Conservation (phyloP, 2,113 vertebrate genomes). For the Ophthalmotilapia sp. region DNA sequence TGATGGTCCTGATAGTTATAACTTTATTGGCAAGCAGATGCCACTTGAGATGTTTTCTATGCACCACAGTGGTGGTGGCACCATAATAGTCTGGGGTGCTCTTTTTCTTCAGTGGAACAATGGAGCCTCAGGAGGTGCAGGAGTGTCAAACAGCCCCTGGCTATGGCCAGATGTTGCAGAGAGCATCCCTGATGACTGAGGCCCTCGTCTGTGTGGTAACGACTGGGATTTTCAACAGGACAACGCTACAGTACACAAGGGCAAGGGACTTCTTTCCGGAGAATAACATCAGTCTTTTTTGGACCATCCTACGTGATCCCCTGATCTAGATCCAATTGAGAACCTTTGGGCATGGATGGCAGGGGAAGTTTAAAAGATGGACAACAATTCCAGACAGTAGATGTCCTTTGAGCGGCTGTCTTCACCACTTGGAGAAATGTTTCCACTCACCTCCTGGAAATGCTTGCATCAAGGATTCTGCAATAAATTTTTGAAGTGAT, state of each 20-base stretch:
- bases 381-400: not conserved
- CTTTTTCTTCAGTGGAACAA: not conserved
- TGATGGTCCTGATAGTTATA: not conserved
- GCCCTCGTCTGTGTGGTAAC: not conserved
- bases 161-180: not conserved
- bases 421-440: not conserved
- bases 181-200: not conserved
- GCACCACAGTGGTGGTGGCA: not conserved
- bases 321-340: not conserved
- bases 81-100: not conserved
- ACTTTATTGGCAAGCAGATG: not conserved
- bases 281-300: not conserved
- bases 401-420: accelerated
- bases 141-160: not conserved
- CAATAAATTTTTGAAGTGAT: not conserved
- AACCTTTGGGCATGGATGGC: not conserved
- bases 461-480: not conserved
- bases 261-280: not conserved
- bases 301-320: not conserved
- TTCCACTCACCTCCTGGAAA: not conserved
- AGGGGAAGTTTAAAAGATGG: not conserved
- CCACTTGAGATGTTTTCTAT: not conserved
- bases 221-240: not conserved
- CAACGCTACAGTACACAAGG: not conserved
- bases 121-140: not conserved